Base-by-base conservation (phyloP, 2,113 vertebrate species). In the Daboia siamensis region DNA sequence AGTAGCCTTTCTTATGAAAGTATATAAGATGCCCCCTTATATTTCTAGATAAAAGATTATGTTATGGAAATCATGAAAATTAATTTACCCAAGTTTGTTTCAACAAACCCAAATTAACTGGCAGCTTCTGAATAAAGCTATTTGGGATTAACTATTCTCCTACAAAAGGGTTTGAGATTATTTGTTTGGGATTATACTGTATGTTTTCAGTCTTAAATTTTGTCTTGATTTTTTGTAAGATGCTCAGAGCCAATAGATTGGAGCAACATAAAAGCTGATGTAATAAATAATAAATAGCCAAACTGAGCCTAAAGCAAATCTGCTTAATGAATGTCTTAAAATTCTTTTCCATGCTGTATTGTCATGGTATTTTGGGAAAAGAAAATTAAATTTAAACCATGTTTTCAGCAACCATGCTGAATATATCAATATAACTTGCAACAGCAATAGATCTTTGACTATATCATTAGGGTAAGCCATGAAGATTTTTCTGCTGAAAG, bases 361-460 rank as follows among this genome's bases (percentile, higher is more conserved):
- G 0, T 0, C 9, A 0, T 51, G 59, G 46, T 5, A 0, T 17
- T 33, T n/a, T 39, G 91, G 9, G 29, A 61, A 24, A 91, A 3
- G 15, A 46, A 39, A 91, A 69, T 64, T 7, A 44, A 39, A 61
- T 88, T 87, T 55, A 61, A 90, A 74, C 3, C 3, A 21, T 44
- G 74, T 93, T 95, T 69, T 90, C 69, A 13, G 20, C 39, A 44
- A 88, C 29, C 29, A 55, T 90, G 86, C 69, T 2, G 0, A 59
- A 61, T 33, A 55, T 51, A 24, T 11, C 90, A 90, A 8, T 29
- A 21, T 0, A 0, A 57, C 64, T 33, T n/a, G 85, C 89, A 48
- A 56, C 87, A 51, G 80, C 86, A n/a, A 54, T 21, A 90, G n/a
- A 55, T 86, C 69, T 89, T 61, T 21, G 51, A 33, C 10, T 2